Base-by-base conservation (phyloP, 2,113 vertebrate species). In the Hippocampus comes region DNA sequence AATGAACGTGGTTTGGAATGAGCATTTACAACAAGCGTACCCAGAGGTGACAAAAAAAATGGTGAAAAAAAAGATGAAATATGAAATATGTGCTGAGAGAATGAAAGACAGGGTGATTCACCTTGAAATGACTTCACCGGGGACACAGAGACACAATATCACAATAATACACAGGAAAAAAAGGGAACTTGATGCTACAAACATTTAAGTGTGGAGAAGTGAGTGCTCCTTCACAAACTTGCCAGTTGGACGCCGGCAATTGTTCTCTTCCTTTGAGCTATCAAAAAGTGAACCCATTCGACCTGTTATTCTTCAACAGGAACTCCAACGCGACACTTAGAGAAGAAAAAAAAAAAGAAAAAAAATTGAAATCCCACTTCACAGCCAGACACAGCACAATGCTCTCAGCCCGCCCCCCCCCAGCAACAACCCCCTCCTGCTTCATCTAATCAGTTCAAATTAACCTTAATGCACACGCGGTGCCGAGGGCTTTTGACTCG, bases 391-490 rank as follows among this genome's bases (percentile, higher is more conserved):
- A 68, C 78, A 66, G 63, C 61, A 63, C 85, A 64, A 60, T 42
- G 63, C 67, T 74, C 73, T n/a, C 9, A 30, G 0, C 30, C 30
- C 5, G 9, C 15, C 59, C 82, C 77, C 82, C 77, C 86, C 82
- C 78, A 84, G 87, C 84, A 79, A 89, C 86, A 70, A 53, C 68
- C 71, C 72, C 74, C 77, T 74, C 20, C 81, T 85, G 77, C 83
- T 89, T 88, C 88, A 88, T 87, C 87, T 87, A 89, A 91, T 91
- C 90, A 91, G 75, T 86, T 91, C 75, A 85, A 88, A 91, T 91
- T 91, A 91, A 89, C 85, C 86, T 89, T 85, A 90, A 91, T 89
- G 77, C 84, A 84, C 57, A 57, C 70, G 51, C 67, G 57, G 67
- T 30, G 81, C 84, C 84, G 64, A 48, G 1, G 87, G 89, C 83